phyloP scores from a whole-genome alignment of 53 echinoderm and acorn worm genomes.

The Temnopleurus reevesii region DNA sequence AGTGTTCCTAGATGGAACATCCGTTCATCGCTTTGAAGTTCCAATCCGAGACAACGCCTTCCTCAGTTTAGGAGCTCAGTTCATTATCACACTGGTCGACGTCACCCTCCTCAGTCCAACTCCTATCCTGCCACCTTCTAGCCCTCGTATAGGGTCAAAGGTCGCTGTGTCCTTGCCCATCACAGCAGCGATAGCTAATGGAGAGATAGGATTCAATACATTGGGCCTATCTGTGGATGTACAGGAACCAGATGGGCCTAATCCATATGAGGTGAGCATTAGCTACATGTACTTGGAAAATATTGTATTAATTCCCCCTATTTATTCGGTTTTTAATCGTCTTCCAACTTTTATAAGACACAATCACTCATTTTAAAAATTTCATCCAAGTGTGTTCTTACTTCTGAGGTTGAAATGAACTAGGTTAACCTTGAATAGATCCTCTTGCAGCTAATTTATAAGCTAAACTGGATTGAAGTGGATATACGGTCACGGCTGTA shows the following conservation, averaged over 20 bases:
- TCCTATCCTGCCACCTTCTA: slow-evolving; percentile 79
- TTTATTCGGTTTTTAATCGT: no score
- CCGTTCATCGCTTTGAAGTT: slow-evolving; percentile 78
- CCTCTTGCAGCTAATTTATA: no score
- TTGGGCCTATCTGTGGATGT: slow-evolving; percentile 49
- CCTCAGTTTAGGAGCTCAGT: slow-evolving; percentile 75
- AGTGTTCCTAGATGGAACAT: slow-evolving; percentile 68
- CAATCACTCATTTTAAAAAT: no score
- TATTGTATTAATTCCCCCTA: no score
- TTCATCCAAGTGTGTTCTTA: no score
- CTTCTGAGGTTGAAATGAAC: no score
- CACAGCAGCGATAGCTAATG: slow-evolving; percentile 78
- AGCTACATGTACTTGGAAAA: no score
- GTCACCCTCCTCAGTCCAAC: slow-evolving; percentile 61
- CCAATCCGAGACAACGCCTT: slow-evolving; percentile 71
- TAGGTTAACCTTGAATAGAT: no score
- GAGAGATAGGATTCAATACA: slow-evolving; percentile 86
- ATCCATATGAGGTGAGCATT: slow-evolving; percentile 56
- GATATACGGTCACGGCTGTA: no score
- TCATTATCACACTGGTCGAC: slow-evolving; percentile 60
- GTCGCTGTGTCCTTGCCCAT: slow-evolving; percentile 64
- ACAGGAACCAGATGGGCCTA: slow-evolving; percentile 68
- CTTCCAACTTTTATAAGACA: no score
- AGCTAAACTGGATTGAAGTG: no score
- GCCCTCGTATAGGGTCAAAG: slow-evolving; percentile 79